Percentiles rank a stretch among this genome's conserved stretches.
Conservation (phyloP, 1,140 invertebrate species). For the Nomia melanderi region DNA sequence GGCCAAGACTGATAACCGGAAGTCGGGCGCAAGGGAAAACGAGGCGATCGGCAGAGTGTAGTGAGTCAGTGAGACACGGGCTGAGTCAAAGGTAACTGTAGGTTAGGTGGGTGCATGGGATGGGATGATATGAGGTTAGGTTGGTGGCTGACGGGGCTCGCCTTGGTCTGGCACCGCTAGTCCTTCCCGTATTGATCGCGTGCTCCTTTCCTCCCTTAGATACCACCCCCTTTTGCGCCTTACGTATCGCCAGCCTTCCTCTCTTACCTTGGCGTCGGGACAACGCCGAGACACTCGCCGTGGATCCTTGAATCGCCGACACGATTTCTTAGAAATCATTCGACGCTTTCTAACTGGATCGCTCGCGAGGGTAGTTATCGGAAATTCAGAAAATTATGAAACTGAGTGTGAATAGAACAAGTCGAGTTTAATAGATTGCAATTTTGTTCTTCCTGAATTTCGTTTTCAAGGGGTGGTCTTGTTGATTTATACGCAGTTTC, state of each 20-base stretch:
- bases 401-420: too few relatives aligned
- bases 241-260: conserved; percentile 59
- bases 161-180: conserved; percentile 79
- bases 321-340: neutral
- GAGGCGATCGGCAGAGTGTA: conserved; percentile 49
- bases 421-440: too few relatives aligned
- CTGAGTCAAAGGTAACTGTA: conserved; percentile 68
- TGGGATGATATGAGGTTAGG: conserved; percentile 75
- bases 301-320: conserved; percentile 28
- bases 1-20: conserved; percentile 50
- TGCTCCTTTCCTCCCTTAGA: conserved; percentile 78
- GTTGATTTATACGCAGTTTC: too few relatives aligned
- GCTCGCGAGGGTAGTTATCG: too few relatives aligned
- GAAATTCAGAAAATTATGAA: too few relatives aligned
- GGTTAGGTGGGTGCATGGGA: conserved; percentile 70
- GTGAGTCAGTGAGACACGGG: conserved; percentile 62
- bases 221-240: conserved; percentile 74
- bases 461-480: too few relatives aligned
- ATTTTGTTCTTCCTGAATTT: too few relatives aligned
- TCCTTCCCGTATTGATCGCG: conserved; percentile 79
- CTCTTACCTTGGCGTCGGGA: conserved; percentile 56
- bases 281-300: conserved; percentile 27
- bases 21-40: conserved; percentile 39
- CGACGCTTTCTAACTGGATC: neutral
- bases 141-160: conserved; percentile 75